A percentile compares a stretch with the other conserved stretches of the same genome.
Evolutionary conservation across 1,140 invertebrate genomes (phyloP).

Genomic region (Ptiloglossa arizonensis): DNA sequence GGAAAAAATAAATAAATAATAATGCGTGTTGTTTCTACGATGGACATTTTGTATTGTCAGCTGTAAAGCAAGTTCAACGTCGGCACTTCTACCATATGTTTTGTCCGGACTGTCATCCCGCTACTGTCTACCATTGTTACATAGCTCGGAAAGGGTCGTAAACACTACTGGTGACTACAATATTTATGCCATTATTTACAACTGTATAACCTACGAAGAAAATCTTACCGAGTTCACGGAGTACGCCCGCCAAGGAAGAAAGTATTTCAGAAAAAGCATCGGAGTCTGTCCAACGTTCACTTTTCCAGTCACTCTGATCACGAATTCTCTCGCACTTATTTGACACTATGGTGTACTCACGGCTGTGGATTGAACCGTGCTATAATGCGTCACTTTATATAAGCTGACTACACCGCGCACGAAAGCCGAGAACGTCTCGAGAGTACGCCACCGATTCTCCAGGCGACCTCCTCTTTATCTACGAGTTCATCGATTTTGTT

Average conservation of each 20-base stretch:
- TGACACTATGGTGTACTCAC: not conserved
- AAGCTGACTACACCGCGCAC: slow-evolving; percentile 35
- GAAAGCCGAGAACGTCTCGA: slow-evolving; percentile 42
- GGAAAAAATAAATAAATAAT: too few species aligned
- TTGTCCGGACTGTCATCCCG: too few species aligned
- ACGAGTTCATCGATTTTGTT: not conserved
- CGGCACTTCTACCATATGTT: not conserved
- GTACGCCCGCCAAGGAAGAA: slow-evolving; percentile 54
- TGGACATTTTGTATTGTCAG: too few species aligned
- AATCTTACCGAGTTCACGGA: slow-evolving; percentile 59
- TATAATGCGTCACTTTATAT: slow-evolving; percentile 55
- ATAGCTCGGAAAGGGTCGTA: not conserved
- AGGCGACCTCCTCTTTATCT: too few species aligned
- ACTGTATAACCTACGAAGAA: not conserved
- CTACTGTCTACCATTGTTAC: not conserved
- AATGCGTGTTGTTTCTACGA: too few species aligned
- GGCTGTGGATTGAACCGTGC: slow-evolving; percentile 11
- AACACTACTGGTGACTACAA: too few species aligned
- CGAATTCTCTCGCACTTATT: not conserved
- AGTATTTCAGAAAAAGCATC: slow-evolving; percentile 56
- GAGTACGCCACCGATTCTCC: not conserved
- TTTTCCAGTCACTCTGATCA: slow-evolving; percentile 10
- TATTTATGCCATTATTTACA: not conserved
- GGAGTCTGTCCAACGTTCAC: slow-evolving; percentile 9
- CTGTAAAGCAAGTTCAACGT: too few species aligned